These are phyloP conservation scores for Liopterus haemorrhoidalis DNA, from an alignment of 2,888 invertebrate species.

Conservation along the genomic window DNA sequence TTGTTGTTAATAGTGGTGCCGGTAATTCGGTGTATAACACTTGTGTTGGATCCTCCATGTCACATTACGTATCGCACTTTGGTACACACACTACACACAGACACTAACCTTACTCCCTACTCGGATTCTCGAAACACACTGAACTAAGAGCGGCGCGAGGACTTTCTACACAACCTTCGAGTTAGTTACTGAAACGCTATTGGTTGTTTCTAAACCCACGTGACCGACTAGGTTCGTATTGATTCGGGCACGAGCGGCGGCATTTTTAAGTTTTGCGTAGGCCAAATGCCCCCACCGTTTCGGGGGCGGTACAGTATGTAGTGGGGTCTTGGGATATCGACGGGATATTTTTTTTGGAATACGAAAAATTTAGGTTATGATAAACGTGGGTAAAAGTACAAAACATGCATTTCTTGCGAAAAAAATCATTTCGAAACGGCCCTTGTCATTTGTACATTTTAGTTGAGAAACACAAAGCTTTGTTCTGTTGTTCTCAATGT, in stretches of 20 bases:
- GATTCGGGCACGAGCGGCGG: conserved; percentile 75
- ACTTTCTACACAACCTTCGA: conserved; percentile 35
- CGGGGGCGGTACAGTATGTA: conserved; percentile 27
- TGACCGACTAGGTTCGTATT: conserved; percentile 60
- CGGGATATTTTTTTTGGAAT: conserved; percentile 30
- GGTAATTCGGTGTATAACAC: conserved; percentile 55
- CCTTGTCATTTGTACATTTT: background rate
- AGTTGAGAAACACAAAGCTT: background rate
- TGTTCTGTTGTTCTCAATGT: conserved; percentile 2
- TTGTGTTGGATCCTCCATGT: conserved; percentile 52
- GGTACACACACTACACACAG: background rate
- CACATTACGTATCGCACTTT: conserved; percentile 23
- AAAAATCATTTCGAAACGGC: background rate
- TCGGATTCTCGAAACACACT: background rate
- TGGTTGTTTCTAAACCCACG: conserved; percentile 50
- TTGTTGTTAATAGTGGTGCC: conserved; percentile 50
- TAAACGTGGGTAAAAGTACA: conserved; percentile 28
- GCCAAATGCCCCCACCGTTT: conserved; percentile 31
- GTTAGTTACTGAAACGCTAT: conserved; percentile 31
- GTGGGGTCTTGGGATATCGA: conserved; percentile 23
- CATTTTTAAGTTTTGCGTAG: conserved; percentile 65
- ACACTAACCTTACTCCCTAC: background rate
- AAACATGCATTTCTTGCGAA: conserved; percentile 7
- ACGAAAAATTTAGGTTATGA: conserved; percentile 36
- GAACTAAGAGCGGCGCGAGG: conserved; percentile 13